Evolutionary conservation across 2,888 invertebrate species (phyloP).

Genomic region (Chymomyza amoena): DNA sequence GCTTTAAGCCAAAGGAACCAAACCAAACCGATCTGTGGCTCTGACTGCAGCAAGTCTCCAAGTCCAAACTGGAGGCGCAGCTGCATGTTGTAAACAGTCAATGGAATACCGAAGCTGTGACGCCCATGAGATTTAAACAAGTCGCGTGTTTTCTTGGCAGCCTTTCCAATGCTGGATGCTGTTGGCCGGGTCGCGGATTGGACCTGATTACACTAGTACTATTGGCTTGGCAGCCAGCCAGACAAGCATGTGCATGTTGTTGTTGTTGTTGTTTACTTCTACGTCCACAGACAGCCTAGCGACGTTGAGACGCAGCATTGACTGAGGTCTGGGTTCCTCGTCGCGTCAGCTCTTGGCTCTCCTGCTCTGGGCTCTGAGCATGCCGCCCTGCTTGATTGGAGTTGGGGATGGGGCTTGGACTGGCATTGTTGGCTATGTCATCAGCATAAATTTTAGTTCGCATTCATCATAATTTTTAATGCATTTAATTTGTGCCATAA

Average conservation of each 20-base stretch:
- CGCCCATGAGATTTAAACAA: conserved; percentile 43
- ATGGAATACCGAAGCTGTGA: conserved; percentile 52
- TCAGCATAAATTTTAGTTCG: conserved; percentile 69
- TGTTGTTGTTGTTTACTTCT: not conserved
- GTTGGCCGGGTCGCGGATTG: not conserved
- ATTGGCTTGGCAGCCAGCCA: not conserved
- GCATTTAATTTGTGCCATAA: conserved; percentile 67
- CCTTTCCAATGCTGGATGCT: not conserved
- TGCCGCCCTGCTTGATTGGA: conserved; percentile 45
- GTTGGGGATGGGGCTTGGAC: conserved; percentile 23
- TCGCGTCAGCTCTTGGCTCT: conserved; percentile 9
- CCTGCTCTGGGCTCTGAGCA: conserved; percentile 36
- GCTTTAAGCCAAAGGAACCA: conserved; percentile 46
- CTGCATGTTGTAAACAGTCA: conserved; percentile 26
- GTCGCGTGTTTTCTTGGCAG: conserved; percentile 14
- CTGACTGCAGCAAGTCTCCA: conserved; percentile 3
- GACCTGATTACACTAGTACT: not conserved
- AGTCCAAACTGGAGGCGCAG: conserved; percentile 10
- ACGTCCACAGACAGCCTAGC: not conserved
- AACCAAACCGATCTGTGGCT: not conserved
- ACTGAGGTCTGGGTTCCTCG: conserved; percentile 2
- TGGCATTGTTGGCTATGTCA: conserved; percentile 49
- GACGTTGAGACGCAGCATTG: not conserved
- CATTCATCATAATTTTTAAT: conserved; percentile 70
- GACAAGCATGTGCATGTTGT: too few species aligned